Evolutionary conservation across 2,113 vertebrate genomes (phyloP).

Genomic region (Anolis sagrei): DNA sequence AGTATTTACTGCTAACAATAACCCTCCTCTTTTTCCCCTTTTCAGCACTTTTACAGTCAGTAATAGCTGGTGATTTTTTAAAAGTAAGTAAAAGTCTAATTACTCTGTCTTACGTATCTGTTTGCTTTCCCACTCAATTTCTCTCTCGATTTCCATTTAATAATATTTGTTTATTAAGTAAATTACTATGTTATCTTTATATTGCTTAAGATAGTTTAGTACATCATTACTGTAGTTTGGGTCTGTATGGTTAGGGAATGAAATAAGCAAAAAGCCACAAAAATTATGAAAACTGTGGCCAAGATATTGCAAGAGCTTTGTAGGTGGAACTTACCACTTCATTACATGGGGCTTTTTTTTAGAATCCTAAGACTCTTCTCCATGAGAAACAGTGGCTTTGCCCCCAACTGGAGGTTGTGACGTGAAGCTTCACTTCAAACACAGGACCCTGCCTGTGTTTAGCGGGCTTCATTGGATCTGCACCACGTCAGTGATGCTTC

Average conservation of each 20-base stretch:
- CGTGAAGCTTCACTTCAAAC: no score
- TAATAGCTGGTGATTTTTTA: conserved; percentile 80
- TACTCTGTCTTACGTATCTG: neutral
- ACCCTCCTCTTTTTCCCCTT: conserved; percentile 68
- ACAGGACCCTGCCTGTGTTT: no score
- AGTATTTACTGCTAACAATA: neutral
- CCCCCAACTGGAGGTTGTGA: no score
- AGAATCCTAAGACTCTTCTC: no score
- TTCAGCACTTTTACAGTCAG: conserved; percentile 82
- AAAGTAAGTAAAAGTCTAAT: conserved; percentile 70
- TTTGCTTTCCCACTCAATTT: conserved; percentile 19
- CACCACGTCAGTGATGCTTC: no score
- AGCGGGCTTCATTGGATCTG: no score
- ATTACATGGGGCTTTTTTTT: no score
- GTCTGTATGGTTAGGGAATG: neutral
- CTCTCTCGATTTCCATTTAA: neutral
- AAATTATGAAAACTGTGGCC: neutral
- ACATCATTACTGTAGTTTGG: neutral
- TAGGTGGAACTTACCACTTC: no score
- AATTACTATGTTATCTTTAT: neutral
- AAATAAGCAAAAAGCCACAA: neutral
- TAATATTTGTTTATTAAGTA: neutral
- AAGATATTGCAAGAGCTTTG: no score
- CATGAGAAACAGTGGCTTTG: no score
- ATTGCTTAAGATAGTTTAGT: neutral